Evolutionary conservation across 2,113 vertebrate species (phyloP).

Genomic region (Herpetotheres cachinnans): DNA sequence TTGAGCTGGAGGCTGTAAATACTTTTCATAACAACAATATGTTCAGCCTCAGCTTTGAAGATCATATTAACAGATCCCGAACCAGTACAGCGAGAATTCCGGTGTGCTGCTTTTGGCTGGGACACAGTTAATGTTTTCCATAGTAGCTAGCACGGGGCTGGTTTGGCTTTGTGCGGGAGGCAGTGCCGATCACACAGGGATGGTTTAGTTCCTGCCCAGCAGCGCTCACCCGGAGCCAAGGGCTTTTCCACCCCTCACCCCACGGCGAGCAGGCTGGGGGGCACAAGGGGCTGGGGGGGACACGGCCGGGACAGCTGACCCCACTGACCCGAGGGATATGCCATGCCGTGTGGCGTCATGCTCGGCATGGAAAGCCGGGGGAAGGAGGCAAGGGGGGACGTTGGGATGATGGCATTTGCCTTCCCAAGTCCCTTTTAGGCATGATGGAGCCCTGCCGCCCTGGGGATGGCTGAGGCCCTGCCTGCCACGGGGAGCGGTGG

Average conservation of each 20-base stretch:
- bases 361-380: no score
- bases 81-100: background rate
- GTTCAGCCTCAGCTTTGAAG: background rate
- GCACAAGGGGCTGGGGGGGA: background rate
- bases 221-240: background rate
- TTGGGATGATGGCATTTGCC: background rate
- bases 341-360: no score
- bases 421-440: no score
- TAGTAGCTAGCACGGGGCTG: background rate
- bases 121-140: background rate
- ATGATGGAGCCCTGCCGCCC: background rate
- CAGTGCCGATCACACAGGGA: accelerated
- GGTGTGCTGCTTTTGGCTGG: background rate
- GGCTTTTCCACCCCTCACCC: background rate
- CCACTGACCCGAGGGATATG: background rate
- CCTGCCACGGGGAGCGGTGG: no score
- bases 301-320: background rate
- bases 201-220: background rate
- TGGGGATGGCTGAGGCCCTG: background rate
- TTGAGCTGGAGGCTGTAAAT: conserved; percentile 40
- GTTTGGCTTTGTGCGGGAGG: background rate
- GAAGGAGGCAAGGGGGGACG: background rate
- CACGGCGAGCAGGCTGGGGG: background rate
- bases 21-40: conserved; percentile 7
- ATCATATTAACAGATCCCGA: background rate